Conservation (phyloP, 1,140 invertebrate species). For the Zophobas atratus region DNA sequence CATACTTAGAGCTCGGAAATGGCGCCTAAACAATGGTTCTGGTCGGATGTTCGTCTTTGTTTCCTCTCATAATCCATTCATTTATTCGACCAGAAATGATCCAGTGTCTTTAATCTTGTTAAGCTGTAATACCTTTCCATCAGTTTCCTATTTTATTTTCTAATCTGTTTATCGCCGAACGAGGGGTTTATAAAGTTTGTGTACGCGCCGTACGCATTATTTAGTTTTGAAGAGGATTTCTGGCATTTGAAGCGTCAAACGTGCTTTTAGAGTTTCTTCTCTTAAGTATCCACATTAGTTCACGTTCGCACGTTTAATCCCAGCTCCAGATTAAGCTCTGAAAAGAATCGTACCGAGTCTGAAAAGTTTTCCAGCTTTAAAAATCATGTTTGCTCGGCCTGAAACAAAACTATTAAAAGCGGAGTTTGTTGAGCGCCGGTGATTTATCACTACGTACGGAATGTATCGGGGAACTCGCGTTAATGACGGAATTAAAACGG, state of each 20-base stretch:
- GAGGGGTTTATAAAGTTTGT: conserved; percentile 37
- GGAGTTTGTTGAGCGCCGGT: conserved; percentile 1
- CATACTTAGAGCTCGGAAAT: conserved; percentile 25
- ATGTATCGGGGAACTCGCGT: not conserved
- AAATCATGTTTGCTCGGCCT: conserved; percentile 35
- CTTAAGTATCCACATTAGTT: conserved; percentile 55
- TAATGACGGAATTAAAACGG: conserved; percentile 5
- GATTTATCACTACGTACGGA: conserved; percentile 29
- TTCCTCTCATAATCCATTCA: conserved; percentile 47
- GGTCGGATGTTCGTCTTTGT: conserved; percentile 38
- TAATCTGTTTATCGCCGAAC: conserved; percentile 51
- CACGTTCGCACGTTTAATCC: conserved; percentile 55
- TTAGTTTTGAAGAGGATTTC: conserved; percentile 57
- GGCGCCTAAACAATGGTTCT: conserved; percentile 22
- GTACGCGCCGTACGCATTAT: conserved; percentile 49
- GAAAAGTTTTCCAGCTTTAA: conserved; percentile 49
- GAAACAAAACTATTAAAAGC: conserved; percentile 37
- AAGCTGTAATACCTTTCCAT: conserved; percentile 63
- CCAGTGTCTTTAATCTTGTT: conserved; percentile 62
- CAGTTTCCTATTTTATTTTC: conserved; percentile 56
- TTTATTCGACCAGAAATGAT: conserved; percentile 59
- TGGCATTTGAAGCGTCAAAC: conserved; percentile 57
- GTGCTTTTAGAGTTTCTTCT: conserved; percentile 54
- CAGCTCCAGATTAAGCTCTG: conserved; percentile 43
- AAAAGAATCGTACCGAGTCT: conserved; percentile 48